Percentiles rank a stretch among this genome's conserved stretches.
These are phyloP conservation scores for Agriotes lineatus DNA, from an alignment of 2,888 invertebrate species.

Conservation along the genomic window DNA sequence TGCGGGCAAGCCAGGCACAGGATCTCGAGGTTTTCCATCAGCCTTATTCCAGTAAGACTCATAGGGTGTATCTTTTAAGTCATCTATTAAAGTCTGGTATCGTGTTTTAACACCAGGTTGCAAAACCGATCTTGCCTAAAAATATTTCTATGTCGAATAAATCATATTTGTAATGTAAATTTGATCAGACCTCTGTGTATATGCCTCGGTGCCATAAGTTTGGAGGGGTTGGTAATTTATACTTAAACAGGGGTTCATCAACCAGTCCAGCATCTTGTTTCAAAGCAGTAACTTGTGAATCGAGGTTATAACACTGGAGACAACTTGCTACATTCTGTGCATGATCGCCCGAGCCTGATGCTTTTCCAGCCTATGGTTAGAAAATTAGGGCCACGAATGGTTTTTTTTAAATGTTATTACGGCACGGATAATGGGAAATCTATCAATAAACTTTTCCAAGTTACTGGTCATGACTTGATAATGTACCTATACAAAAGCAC, in stretches of 20 bases:
- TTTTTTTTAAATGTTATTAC: too few relatives aligned
- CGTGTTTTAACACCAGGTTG: conserved; percentile 62
- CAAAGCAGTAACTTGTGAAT: conserved; percentile 57
- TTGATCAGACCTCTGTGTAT: conserved; percentile 53
- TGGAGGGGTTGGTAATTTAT: conserved; percentile 48
- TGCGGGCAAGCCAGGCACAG: conserved; percentile 64
- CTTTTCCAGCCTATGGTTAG: conserved; percentile 57
- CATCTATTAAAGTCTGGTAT: conserved; percentile 65
- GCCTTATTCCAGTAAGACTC: conserved; percentile 66
- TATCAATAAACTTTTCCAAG: conserved; percentile 58
- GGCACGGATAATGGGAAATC: conserved; percentile 53
- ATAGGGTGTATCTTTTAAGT: conserved; percentile 67
- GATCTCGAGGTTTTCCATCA: conserved; percentile 65
- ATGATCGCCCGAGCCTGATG: conserved; percentile 48
- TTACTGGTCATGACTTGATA: conserved; percentile 60
- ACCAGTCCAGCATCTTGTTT: conserved; percentile 55
- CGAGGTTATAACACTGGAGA: conserved; percentile 55
- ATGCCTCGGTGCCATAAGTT: conserved; percentile 53
- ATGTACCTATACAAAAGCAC: too few relatives aligned
- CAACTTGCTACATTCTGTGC: conserved; percentile 51
- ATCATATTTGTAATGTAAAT: too few relatives aligned
- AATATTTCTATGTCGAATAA: too few relatives aligned
- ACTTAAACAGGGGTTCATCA: conserved; percentile 44
- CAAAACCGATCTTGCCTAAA: conserved; percentile 53
- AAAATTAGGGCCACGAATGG: too few relatives aligned